These are phyloP conservation scores for Ichneumoninae sp. DNA, from an alignment of 2,888 invertebrate genomes.

Conservation along the genomic window DNA sequence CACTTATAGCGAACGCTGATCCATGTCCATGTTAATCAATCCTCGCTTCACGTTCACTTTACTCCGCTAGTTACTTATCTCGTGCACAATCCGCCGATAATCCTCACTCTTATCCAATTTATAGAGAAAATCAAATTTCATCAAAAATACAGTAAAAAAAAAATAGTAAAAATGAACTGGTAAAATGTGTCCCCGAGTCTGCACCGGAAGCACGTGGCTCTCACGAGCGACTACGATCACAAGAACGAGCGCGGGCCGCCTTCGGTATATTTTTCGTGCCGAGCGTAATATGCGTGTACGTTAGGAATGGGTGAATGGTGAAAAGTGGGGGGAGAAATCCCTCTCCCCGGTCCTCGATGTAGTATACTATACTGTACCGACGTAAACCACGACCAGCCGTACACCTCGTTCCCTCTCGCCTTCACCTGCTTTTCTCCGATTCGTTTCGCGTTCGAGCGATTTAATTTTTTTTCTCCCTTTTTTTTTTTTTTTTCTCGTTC, in stretches of 20 bases:
- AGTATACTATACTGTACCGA: slow-evolving; percentile 39
- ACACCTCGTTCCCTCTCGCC: slow-evolving; percentile 61
- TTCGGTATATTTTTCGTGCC: slow-evolving; percentile 48
- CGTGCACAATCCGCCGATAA: background rate
- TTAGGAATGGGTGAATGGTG: slow-evolving; percentile 59
- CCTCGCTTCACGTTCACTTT: background rate
- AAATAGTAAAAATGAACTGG: background rate
- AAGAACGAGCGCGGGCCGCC: slow-evolving; percentile 19
- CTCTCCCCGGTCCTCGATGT: slow-evolving; percentile 1
- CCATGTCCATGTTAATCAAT: background rate
- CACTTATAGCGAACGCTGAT: background rate
- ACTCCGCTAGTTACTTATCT: no score
- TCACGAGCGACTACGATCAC: slow-evolving; percentile 40
- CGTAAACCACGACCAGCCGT: slow-evolving; percentile 47
- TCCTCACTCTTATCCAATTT: background rate
- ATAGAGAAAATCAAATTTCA: background rate
- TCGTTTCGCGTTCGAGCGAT: slow-evolving; percentile 39
- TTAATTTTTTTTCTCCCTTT: background rate
- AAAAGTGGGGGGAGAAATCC: slow-evolving; percentile 38
- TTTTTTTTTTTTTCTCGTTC: slow-evolving; percentile 18
- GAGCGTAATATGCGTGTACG: slow-evolving; percentile 23
- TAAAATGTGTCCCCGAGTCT: background rate
- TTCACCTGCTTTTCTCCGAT: slow-evolving; percentile 66
- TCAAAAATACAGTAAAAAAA: background rate
- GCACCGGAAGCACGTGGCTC: slow-evolving; percentile 68